phyloP scores from a whole-genome alignment of 2,797 vertebrate species.

The Yasuhikotakia modesta region DNA sequence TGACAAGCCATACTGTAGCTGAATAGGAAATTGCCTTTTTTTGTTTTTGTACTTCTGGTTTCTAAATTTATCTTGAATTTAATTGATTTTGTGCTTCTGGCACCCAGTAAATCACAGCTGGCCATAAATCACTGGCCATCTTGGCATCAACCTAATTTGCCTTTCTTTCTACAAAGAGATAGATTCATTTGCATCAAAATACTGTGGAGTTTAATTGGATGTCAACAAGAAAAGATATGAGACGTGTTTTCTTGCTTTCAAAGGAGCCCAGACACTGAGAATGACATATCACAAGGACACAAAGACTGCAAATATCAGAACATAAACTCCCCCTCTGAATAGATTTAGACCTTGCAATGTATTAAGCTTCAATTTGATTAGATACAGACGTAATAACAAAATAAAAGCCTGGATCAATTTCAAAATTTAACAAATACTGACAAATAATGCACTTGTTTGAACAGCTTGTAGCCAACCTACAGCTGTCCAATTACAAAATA shows the following conservation, averaged over 20 bases:
- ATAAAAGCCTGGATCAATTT: constrained; percentile 15
- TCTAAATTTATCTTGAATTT: no score
- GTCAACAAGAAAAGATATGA: neutral
- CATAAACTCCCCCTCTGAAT: neutral
- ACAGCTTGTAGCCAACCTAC: constrained; percentile 32
- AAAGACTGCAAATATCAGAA: neutral
- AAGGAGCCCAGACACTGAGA: neutral
- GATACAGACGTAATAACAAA: constrained; percentile 1
- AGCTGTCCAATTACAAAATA: constrained; percentile 35
- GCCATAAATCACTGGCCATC: neutral
- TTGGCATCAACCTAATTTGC: neutral
- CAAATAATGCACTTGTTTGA: constrained; percentile 41
- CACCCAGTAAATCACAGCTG: neutral
- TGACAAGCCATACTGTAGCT: no score
- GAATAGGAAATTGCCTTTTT: no score
- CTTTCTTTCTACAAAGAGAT: neutral
- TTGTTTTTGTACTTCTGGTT: no score
- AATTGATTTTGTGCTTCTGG: neutral
- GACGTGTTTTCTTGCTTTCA: neutral
- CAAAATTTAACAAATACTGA: constrained; percentile 36
- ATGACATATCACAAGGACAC: neutral
- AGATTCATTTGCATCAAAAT: neutral
- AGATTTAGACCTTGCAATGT: neutral
- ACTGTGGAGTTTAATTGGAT: neutral
- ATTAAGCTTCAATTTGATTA: neutral